Evolutionary conservation across 1,140 invertebrate species (phyloP).

Genomic region (Tribolium castaneum): DNA sequence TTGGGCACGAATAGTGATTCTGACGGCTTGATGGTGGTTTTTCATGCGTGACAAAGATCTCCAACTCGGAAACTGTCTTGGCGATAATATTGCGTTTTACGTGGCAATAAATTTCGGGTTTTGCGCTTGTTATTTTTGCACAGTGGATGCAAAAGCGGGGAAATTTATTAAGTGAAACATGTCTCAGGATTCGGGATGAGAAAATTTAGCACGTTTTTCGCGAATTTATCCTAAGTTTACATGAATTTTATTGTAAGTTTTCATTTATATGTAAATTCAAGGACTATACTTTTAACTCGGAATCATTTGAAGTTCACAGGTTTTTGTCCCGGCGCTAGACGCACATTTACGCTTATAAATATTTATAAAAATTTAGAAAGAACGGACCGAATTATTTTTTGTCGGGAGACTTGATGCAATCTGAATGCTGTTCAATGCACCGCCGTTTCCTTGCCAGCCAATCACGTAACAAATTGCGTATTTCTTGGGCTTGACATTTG

Average conservation of each 20-base stretch:
- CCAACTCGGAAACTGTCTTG: slow-evolving; percentile 10
- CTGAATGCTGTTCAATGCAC: background rate
- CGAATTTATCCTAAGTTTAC: slow-evolving; percentile 27
- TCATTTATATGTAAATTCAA: slow-evolving; percentile 51
- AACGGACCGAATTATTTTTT: background rate
- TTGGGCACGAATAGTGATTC: background rate
- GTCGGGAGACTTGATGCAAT: background rate
- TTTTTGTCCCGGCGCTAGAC: slow-evolving; percentile 43
- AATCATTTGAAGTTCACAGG: slow-evolving; percentile 45
- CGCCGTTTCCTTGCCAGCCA: background rate
- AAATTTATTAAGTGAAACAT: slow-evolving; percentile 36
- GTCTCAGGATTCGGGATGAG: slow-evolving; percentile 6
- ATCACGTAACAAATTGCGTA: background rate
- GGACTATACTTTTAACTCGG: slow-evolving; percentile 43
- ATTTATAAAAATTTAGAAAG: slow-evolving; percentile 26
- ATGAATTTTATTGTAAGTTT: slow-evolving; percentile 47
- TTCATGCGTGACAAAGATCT: slow-evolving; percentile 38
- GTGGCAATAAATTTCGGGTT: slow-evolving; percentile 15
- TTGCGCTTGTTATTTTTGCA: slow-evolving; percentile 24
- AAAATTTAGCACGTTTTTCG: slow-evolving; percentile 29
- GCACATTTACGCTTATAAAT: slow-evolving; percentile 28
- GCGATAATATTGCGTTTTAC: slow-evolving; percentile 30
- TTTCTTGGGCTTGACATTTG: background rate
- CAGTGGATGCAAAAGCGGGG: background rate
- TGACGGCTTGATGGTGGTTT: slow-evolving; percentile 4